Conservation (phyloP, 2,888 invertebrate species). For the Catocala sponsa region DNA sequence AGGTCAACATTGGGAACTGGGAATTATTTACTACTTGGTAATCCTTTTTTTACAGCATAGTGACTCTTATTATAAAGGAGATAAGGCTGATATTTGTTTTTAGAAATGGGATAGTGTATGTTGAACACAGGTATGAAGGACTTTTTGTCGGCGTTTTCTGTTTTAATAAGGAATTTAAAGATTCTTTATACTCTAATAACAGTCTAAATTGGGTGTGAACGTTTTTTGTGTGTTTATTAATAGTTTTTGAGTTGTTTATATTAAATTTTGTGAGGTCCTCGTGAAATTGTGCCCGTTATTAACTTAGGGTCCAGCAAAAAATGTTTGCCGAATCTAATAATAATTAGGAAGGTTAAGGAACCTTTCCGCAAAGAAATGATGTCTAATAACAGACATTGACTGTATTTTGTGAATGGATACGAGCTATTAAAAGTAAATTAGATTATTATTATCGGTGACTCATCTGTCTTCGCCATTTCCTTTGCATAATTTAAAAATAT, state of each 20-base stretch:
- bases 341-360: slow-evolving; percentile 44
- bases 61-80: slow-evolving; percentile 29
- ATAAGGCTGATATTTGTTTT: slow-evolving; percentile 9
- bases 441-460: slow-evolving; percentile 32
- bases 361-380: slow-evolving; percentile 45
- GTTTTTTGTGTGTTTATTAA: slow-evolving; percentile 68
- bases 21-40: slow-evolving; percentile 19
- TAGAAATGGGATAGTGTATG: background rate
- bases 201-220: slow-evolving; percentile 74
- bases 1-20: slow-evolving; percentile 59
- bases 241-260: slow-evolving; percentile 62
- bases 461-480: slow-evolving; percentile 12
- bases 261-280: slow-evolving; percentile 59
- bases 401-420: slow-evolving; percentile 41
- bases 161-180: slow-evolving; percentile 76
- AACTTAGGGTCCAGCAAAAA: slow-evolving; percentile 35
- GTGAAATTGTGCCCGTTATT: slow-evolving; percentile 46
- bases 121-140: slow-evolving; percentile 60
- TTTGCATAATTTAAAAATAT: slow-evolving; percentile 5
- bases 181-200: slow-evolving; percentile 69
- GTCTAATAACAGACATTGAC: slow-evolving; percentile 47
- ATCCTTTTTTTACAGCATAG: slow-evolving; percentile 15
- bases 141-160: slow-evolving; percentile 68
- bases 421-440: slow-evolving; percentile 51
- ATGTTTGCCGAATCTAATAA: slow-evolving; percentile 48